Conservation (phyloP, 2,113 vertebrate species). For the Caretta caretta region DNA sequence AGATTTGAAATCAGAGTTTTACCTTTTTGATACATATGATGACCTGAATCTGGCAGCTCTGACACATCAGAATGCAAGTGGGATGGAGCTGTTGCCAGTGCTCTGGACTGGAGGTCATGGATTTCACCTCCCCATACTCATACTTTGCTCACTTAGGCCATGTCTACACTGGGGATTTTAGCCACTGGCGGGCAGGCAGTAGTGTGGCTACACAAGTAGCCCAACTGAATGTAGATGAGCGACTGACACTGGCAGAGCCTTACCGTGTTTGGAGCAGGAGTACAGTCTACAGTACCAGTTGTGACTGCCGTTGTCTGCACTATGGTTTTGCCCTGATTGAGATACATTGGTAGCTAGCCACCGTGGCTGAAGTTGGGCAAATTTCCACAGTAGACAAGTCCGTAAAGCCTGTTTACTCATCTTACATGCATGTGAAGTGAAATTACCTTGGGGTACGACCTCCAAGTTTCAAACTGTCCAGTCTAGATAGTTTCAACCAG, state of each 20-base stretch:
- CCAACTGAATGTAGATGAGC: neutral
- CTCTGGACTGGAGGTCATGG: neutral
- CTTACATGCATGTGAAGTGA: neutral
- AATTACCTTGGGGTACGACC: neutral
- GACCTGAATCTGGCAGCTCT: neutral
- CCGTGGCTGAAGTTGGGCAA: neutral
- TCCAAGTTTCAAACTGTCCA: neutral
- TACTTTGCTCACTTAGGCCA: neutral
- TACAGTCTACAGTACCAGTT: neutral
- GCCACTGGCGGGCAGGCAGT: neutral
- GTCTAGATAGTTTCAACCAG: neutral
- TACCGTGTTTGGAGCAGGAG: neutral
- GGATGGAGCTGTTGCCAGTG: neutral
- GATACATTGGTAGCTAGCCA: neutral
- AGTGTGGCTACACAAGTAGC: neutral
- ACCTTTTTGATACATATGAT: neutral
- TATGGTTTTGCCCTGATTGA: neutral
- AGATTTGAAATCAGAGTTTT: neutral
- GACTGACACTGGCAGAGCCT: neutral
- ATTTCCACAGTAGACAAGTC: neutral
- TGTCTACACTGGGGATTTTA: neutral
- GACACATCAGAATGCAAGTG: neutral
- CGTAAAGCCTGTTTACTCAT: neutral
- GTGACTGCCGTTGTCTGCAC: neutral
- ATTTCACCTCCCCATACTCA: neutral